Evolutionary conservation across 2,113 vertebrate genomes (phyloP), one percentile per base, ranked within the genome.

Genomic region (Osmerus mordax): DNA sequence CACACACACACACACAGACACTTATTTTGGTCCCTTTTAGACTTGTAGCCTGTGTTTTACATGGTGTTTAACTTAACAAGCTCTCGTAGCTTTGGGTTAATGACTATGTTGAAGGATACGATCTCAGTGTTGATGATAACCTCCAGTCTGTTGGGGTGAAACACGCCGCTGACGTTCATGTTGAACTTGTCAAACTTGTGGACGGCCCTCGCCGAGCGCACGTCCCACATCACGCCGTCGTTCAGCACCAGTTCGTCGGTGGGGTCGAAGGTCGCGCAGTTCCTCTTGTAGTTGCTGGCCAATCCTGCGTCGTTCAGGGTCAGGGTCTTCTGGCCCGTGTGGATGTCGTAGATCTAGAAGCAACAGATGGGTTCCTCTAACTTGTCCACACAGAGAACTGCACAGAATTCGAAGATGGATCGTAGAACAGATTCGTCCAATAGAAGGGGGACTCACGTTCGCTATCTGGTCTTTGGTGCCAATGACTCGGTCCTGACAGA

Each of bases 101-200:
- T 23, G 28, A 11, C 13, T 16, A 18, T 15, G 41, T 21, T 18
- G n/a, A 88, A 97, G 95, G 95, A 99, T 98, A 98, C 97, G 13
- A 99, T 98, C 89, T 99, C 97, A 0, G 97, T 98, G 85, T 98
- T 99, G 81, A 98, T 84, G 89, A 99, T 96, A 88, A 99, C 94
- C 87, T 99, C 97, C 54, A 97, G 89, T 23, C 95, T 92, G 71
- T 98, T 98, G 16, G 97, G 97, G 83, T 98, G 97, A 83, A 99
- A 99, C 54, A 98, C 97, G 0, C 97, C 97, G 77, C 97, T 99
- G 91, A 99, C 95, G 88, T 96, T 98, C 95, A 96, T 97, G 91
- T 99, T 99, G 92, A 99, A 99, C 87, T 99, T 98, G 91, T 99
- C 97, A 60, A 99, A 99, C 89, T 98, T 99, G 81, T 99, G 97